Base-by-base conservation (phyloP, 2,113 vertebrate species). In the Agapornis roseicollis region DNA sequence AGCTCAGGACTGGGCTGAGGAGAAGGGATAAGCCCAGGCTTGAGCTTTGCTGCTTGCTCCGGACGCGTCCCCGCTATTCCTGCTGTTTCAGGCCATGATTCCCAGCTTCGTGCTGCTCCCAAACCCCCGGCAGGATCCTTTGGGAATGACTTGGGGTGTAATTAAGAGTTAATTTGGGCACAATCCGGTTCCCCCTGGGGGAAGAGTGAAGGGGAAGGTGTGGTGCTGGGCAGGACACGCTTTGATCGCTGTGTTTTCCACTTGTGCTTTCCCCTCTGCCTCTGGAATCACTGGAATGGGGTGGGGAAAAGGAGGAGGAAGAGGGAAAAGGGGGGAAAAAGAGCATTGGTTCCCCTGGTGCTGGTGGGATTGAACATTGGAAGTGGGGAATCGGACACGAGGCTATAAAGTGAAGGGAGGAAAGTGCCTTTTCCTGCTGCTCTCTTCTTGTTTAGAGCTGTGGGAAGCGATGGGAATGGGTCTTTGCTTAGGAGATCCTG, bases 351-450 rank as follows among this genome's bases (percentile, higher is more conserved):
- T 55, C 14, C 5, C 5, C 7, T 22, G 22, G 14, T 19, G 11
- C 61, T 42, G 9, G 28, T 11, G 42, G 37, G 60, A n/a, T 7
- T 8, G 15, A 46, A 13, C 23, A 3, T 29, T 16, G 12, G 11
- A 33, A 15, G 20, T 24, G n/a, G 4, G 19, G 25, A 47, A 23
- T 8, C 2, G 4, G 5, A 29, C 19, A 1, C 4, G 15, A 4
- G 25, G 16, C 44, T 61, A 20, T 41, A 8, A 39, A 33, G 7
- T 16, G 37, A 66, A 49, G 31, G 31, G 12, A 35, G 49, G 2
- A 2, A 66, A 65, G 46, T 25, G 16, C 42, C 24, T 50, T 78
- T 80, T 58, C 6, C 42, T 28, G 56, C 56, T 42, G 33, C 2
- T 29, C 6, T 39, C 10, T 23, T 17, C 17, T 39, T 41, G 35